Evolutionary conservation across 2,888 invertebrate species (phyloP).

Genomic region (Drosophila neonasuta): DNA sequence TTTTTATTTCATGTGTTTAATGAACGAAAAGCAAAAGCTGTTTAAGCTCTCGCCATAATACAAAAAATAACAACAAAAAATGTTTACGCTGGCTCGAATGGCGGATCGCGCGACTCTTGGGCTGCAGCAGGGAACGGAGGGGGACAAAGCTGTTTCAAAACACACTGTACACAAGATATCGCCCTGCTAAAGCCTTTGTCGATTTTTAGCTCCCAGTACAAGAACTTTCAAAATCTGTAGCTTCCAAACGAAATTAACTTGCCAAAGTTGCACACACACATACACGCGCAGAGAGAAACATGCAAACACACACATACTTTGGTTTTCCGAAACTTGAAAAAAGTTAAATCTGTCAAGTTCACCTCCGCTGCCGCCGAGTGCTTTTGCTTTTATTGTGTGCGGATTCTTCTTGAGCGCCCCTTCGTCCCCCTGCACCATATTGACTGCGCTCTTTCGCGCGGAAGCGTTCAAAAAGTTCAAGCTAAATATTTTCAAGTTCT

Average conservation of each 20-base stretch:
- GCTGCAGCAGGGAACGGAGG: not conserved
- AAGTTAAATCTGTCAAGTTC: conserved; percentile 77
- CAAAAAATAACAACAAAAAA: conserved; percentile 13
- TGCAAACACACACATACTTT: conserved; percentile 43
- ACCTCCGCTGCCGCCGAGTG: conserved; percentile 65
- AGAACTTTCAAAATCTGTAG: conserved; percentile 81
- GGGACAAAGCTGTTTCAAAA: conserved; percentile 42
- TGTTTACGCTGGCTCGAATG: conserved; percentile 63
- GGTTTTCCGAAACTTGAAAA: conserved; percentile 72
- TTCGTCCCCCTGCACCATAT: not conserved
- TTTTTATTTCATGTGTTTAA: not conserved
- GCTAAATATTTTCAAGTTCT: conserved; percentile 64
- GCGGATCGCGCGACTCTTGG: conserved; percentile 41
- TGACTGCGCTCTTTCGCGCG: conserved; percentile 20
- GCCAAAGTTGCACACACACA: conserved; percentile 65
- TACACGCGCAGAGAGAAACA: conserved; percentile 1
- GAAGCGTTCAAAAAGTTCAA: conserved; percentile 57
- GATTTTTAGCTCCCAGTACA: conserved; percentile 81
- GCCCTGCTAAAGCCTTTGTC: conserved; percentile 80
- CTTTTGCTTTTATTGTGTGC: conserved; percentile 73
- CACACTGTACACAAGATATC: conserved; percentile 60
- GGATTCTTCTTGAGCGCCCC: conserved; percentile 40
- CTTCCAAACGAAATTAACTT: conserved; percentile 78
- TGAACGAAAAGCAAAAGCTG: conserved; percentile 51
- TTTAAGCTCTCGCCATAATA: conserved; percentile 66